Percentiles rank a stretch among this genome's conserved stretches.
These are phyloP conservation scores for Drosophila asahinai DNA, from an alignment of 1,140 invertebrate species.

Conservation along the genomic window DNA sequence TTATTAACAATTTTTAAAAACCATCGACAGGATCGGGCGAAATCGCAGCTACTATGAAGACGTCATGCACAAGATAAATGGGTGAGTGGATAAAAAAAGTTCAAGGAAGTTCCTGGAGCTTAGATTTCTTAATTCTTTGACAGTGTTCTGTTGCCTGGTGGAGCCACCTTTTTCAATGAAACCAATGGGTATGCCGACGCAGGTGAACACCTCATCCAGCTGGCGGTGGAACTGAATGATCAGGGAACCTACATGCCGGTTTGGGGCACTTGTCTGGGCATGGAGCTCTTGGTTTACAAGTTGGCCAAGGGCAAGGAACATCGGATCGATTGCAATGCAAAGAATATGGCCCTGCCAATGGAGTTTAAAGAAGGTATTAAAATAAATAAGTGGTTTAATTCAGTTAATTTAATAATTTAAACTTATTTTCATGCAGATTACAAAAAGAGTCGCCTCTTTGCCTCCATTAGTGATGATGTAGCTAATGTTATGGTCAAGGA, in stretches of 20 bases:
- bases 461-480: slow-evolving; percentile 86
- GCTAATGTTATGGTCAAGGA: slow-evolving; percentile 87
- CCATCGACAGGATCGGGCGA: slow-evolving; percentile 88
- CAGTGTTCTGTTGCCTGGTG: slow-evolving; percentile 92
- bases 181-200: slow-evolving; percentile 90
- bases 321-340: slow-evolving; percentile 87
- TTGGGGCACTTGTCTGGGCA: slow-evolving; percentile 95
- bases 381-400: not conserved
- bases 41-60: slow-evolving; percentile 88
- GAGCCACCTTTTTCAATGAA: slow-evolving; percentile 88
- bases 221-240: slow-evolving; percentile 89
- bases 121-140: slow-evolving; percentile 5
- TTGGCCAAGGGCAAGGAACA: slow-evolving; percentile 88
- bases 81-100: slow-evolving; percentile 86
- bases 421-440: slow-evolving; percentile 84
- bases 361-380: slow-evolving; percentile 87
- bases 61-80: slow-evolving; percentile 89
- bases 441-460: slow-evolving; percentile 87
- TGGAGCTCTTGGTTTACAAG: slow-evolving; percentile 91
- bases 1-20: slow-evolving; percentile 34
- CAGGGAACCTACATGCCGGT: slow-evolving; percentile 92
- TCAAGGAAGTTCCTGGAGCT: not conserved
- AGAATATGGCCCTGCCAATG: slow-evolving; percentile 88
- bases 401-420: too few relatives aligned
- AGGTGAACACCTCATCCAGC: slow-evolving; percentile 88